Base-by-base conservation (phyloP, 2,888 invertebrate species). In the Apamea anceps region DNA sequence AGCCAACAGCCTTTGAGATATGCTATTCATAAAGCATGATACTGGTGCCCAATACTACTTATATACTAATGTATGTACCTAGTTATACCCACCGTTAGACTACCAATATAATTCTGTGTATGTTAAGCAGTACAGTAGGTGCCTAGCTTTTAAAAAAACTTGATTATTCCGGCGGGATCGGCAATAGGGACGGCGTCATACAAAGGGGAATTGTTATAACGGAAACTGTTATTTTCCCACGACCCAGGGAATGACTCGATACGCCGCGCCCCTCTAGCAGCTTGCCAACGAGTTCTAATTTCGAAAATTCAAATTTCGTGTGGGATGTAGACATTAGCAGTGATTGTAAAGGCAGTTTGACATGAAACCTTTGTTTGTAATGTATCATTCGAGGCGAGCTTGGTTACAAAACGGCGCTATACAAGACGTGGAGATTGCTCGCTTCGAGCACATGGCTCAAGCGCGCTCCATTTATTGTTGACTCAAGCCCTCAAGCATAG, bases 171-270 rank as follows among this genome's bases (percentile, higher is more conserved):
- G 25, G 32, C 13, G 18, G 42, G 28, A 77, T 71, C 28, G 45
- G 37, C 15, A 81, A 42, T 80, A 42, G 15, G 48, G 54, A 48
- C 21, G 54, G 18, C 68, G 37, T 65, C 28, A 74, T 28, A 48
- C 42, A 48, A 63, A 60, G 32, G 51, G 72, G 63, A 79, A n/a
- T 72, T 62, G 21, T 21, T 70, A 37, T 65, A 71, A 62, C 45
- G 70, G 85, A 85, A 65, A 74, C 65, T 28, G 37, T 60, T 85
- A 70, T 54, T 70, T 82, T 66, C 66, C 80, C 82, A 73, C 85
- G 73, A 54, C 25, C 28, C 25, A 60, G 63, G 28, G 63, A 73
- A 80, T 62, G 28, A 21, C 4, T 28, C 62, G 28, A 0, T 25
- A 42, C 18, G 37, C n/a, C n/a, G 8, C 72, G 48, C 76, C n/a